These are phyloP conservation scores for Micromys minutus DNA, from an alignment of 2,113 vertebrate genomes.

Conservation along the genomic window DNA sequence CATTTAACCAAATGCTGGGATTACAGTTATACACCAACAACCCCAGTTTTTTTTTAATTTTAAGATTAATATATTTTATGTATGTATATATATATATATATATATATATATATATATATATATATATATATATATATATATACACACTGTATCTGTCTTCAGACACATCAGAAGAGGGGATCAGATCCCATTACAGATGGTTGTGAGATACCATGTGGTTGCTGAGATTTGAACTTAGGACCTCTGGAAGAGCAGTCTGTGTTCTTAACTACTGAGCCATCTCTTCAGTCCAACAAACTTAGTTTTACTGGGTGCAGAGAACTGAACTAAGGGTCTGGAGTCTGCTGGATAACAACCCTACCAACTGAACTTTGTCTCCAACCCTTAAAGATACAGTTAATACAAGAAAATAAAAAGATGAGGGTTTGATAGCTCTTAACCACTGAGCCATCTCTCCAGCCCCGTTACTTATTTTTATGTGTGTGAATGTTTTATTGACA, in stretches of 20 bases:
- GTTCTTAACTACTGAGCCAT: no score
- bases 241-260: no score
- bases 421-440: conserved; percentile 35
- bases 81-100: no score
- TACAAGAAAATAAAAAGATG: conserved; percentile 6
- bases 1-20: no score
- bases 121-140: no score
- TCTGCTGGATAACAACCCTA: background rate
- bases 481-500: background rate
- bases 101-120: no score
- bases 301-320: background rate
- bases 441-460: no score
- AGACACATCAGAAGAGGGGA: background rate
- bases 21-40: background rate
- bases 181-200: background rate
- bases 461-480: background rate
- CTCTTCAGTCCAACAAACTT: no score
- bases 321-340: background rate
- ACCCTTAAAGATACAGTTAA: background rate
- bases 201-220: background rate
- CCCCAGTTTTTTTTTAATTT: background rate
- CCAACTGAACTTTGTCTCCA: background rate
- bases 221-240: background rate
- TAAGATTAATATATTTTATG: background rate
- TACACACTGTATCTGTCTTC: background rate